Base-by-base conservation (phyloP, 2,888 invertebrate genomes). In the Tetanocera ferruginea region DNA sequence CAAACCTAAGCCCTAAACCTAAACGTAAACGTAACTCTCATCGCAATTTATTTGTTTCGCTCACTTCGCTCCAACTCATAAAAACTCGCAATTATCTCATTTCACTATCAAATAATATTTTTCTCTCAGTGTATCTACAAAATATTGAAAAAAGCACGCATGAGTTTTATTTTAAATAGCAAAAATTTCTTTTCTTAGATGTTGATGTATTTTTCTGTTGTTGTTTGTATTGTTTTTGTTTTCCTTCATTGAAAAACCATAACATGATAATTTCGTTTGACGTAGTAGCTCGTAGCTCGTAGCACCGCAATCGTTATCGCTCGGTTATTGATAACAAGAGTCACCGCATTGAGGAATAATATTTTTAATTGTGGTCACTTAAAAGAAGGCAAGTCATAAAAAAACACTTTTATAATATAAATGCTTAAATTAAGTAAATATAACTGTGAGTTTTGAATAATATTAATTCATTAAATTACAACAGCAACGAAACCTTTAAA, bases 271-370 rank as follows among this genome's bases (percentile, higher is more conserved):
- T 79, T 66, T 72, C 80, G 78, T 81, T 84, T 84, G 83, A 84
- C 82, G 83, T 84, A 83, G 83, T 80, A 80, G 81, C 80, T 14
- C 43, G 43, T 77, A 80, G 80, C 76, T 80, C 77, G 81, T 77
- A 80, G 80, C 76, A 79, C 77, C 80, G 49, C 79, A 79, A 79
- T 71, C 64, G 69, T 67, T 79, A 77, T 79, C 76, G 69, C 74
- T 8, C 28, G 4, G 19, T 9, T n/a, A 69, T 37, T 69, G 76
- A 76, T 69, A 76, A 52, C 76, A 64, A n/a, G 49, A 28, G 66
- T 75, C 67, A 37, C 76, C 76, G 60, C 51, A 19, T 19, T 60
- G n/a, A 76, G 70, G 76, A 64, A 71, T 71, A 76, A 28, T 67
- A 43, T 49, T 55, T 70, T 70, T 52, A 25, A 34, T 52, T 67